Percentiles rank a stretch among this genome's conserved stretches.
Conservation (phyloP, 92 coral and sea anemone species). For the Desmophyllum pertusum region DNA sequence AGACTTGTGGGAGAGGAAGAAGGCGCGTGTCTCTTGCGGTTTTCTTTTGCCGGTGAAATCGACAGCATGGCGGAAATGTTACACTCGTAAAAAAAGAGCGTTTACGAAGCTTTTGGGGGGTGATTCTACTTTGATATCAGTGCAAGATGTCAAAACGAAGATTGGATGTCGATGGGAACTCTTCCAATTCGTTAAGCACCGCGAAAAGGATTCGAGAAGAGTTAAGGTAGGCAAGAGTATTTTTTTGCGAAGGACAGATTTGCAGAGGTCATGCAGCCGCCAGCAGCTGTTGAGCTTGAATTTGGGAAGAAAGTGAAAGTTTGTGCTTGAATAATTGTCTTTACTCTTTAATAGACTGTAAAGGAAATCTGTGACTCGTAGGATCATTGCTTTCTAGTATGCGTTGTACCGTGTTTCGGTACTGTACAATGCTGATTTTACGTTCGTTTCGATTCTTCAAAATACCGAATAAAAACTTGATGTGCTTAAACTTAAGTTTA, state of each 20-base stretch:
- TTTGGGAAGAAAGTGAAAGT: not conserved
- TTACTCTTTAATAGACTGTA: not conserved
- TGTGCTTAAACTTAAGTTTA: no score
- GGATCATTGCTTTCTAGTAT: not conserved
- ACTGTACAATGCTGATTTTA: not conserved
- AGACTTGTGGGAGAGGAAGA: slow-evolving; percentile 11
- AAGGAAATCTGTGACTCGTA: not conserved
- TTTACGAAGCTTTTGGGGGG: not conserved
- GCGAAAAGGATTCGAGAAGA: slow-evolving; percentile 90
- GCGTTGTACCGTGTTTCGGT: not conserved
- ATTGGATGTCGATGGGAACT: slow-evolving; percentile 90
- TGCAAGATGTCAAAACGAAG: slow-evolving; percentile 90
- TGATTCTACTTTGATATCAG: slow-evolving; percentile 1
- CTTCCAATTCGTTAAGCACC: slow-evolving; percentile 59
- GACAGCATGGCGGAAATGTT: slow-evolving; percentile 2
- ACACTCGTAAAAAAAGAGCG: not conserved
- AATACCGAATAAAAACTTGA: not conserved
- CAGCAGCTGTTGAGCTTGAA: not conserved
- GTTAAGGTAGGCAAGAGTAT: slow-evolving; percentile 64
- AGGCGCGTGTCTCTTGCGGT: slow-evolving; percentile 17
- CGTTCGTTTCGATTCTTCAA: no score
- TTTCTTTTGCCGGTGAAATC: slow-evolving; percentile 13
- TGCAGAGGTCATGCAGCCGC: not conserved
- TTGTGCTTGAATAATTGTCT: not conserved
- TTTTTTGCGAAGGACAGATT: not conserved